Evolutionary conservation across 2,797 vertebrate species (phyloP).

Genomic region (Gymnothorax reevesii): DNA sequence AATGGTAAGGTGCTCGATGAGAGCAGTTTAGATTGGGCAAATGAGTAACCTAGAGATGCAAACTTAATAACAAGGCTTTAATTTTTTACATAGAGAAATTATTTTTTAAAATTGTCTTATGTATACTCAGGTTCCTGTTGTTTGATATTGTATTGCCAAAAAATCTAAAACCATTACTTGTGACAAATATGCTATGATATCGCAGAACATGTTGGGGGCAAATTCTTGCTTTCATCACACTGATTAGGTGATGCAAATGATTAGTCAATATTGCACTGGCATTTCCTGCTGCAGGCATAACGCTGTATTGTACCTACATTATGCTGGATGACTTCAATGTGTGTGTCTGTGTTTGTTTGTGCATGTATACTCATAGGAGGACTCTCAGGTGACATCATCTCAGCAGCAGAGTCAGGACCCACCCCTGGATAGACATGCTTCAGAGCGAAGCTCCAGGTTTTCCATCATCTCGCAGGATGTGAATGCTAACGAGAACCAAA

Average conservation of each 20-base stretch:
- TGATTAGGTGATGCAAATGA: not conserved
- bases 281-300: not conserved
- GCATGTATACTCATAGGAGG: slow-evolving; percentile 63
- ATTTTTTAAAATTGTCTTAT: no score
- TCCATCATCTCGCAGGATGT: slow-evolving; percentile 78
- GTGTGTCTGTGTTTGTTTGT: slow-evolving; percentile 15
- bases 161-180: no score
- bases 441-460: slow-evolving; percentile 65
- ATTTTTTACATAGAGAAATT: no score
- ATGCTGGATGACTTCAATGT: not conserved
- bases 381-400: slow-evolving; percentile 60
- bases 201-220: no score
- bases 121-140: no score
- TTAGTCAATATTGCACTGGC: not conserved
- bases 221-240: no score
- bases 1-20: no score
- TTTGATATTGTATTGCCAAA: no score
- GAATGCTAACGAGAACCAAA: slow-evolving; percentile 83
- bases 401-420: slow-evolving; percentile 65
- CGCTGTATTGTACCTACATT: not conserved
- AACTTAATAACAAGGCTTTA: no score
- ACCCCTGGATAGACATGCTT: slow-evolving; percentile 62
- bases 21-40: no score
- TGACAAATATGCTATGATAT: no score
- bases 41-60: no score